phyloP scores from a whole-genome alignment of 1,140 invertebrate species.

The Musca vetustissima region DNA sequence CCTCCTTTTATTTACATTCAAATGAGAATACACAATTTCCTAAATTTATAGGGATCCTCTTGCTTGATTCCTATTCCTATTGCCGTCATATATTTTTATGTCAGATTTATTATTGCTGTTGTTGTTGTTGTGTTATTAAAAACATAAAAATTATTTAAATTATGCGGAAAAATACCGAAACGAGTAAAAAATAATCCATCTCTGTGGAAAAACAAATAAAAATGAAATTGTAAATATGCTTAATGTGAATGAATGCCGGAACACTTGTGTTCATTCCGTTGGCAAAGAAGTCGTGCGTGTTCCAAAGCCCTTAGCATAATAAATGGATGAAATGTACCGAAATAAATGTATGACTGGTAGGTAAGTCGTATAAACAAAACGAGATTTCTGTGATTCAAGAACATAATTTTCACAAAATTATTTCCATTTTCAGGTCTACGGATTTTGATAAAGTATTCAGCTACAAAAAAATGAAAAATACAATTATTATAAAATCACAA shows the following conservation, averaged over 20 bases:
- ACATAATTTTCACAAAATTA: neutral
- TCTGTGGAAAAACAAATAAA: neutral
- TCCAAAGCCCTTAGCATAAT: neutral
- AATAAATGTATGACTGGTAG: constrained; percentile 3
- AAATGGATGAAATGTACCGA: neutral
- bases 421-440: too few species aligned
- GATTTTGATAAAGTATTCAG: too few species aligned
- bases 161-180: neutral
- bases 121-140: constrained; percentile 14
- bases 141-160: constrained; percentile 19
- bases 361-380: neutral
- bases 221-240: constrained; percentile 11
- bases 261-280: neutral
- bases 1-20: too few species aligned
- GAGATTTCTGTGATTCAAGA: constrained; percentile 2
- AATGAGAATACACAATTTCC: neutral
- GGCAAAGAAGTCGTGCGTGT: neutral
- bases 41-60: neutral
- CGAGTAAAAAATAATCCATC: too few species aligned
- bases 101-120: constrained; percentile 20
- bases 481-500: too few species aligned
- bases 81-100: neutral
- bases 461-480: too few species aligned
- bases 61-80: neutral
- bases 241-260: neutral